These are phyloP conservation scores for Parapristionchus giblindavisi DNA, from an alignment of 2,888 invertebrate species.

Conservation along the genomic window DNA sequence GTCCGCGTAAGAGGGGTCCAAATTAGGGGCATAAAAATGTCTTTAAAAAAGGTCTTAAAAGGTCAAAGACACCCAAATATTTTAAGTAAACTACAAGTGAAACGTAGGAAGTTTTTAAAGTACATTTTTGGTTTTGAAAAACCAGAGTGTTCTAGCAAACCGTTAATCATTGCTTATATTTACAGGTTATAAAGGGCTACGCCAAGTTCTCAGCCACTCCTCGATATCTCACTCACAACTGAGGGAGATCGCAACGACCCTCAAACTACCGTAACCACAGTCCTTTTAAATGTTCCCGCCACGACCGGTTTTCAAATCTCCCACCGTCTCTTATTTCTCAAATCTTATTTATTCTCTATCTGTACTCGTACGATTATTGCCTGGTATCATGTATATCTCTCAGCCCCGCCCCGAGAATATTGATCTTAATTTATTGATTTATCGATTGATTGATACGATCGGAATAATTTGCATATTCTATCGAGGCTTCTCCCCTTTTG, in stretches of 20 bases:
- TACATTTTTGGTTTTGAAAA: neutral
- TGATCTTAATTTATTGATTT: no score
- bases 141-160: no score
- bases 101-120: neutral
- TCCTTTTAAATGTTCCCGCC: neutral
- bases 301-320: neutral
- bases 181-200: conserved; percentile 73
- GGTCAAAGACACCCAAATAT: neutral
- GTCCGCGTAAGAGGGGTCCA: no score
- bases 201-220: conserved; percentile 75
- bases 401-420: no score
- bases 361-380: no score
- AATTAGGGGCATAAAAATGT: no score
- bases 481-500: no score
- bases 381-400: no score
- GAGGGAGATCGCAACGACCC: conserved; percentile 41
- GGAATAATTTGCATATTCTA: no score
- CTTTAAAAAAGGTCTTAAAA: neutral
- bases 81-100: no score
- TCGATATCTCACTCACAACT: conserved; percentile 75
- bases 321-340: neutral
- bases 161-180: neutral
- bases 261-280: neutral
- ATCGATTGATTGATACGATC: no score
- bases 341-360: no score